These are phyloP conservation scores for Gadus chalcogrammus DNA, from an alignment of 2,113 vertebrate species.

Conservation along the genomic window DNA sequence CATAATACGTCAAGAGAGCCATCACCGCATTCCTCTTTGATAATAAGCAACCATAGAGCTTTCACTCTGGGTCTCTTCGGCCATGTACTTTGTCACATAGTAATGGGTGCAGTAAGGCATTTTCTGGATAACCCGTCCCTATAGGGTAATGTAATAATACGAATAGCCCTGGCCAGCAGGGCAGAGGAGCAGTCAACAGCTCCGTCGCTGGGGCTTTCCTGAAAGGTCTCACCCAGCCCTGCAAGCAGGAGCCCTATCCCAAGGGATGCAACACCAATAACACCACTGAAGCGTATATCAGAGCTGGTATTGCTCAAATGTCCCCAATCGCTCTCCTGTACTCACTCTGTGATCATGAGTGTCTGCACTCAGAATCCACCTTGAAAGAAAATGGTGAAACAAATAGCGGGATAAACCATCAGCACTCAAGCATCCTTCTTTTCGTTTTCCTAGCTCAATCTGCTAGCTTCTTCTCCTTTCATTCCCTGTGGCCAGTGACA, in stretches of 20 bases:
- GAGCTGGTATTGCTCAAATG: not conserved
- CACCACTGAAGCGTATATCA: not conserved
- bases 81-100: too few relatives aligned
- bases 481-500: too few relatives aligned
- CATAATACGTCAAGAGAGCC: too few relatives aligned
- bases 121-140: not conserved
- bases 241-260: not conserved
- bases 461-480: too few relatives aligned
- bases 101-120: too few relatives aligned
- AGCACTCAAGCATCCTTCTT: too few relatives aligned
- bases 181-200: not conserved
- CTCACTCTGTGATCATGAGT: too few relatives aligned
- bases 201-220: conserved; percentile 23
- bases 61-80: too few relatives aligned
- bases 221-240: conserved; percentile 10
- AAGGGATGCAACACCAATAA: not conserved
- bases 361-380: too few relatives aligned
- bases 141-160: not conserved
- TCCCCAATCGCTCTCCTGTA: not conserved
- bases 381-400: too few relatives aligned
- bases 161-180: not conserved
- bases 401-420: too few relatives aligned
- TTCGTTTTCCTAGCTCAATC: too few relatives aligned
- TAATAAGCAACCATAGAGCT: not conserved
- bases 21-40: not conserved